Percentiles rank a stretch among this genome's conserved stretches.
Conservation (phyloP, 2,797 vertebrate genomes). For the Argentina silus region DNA sequence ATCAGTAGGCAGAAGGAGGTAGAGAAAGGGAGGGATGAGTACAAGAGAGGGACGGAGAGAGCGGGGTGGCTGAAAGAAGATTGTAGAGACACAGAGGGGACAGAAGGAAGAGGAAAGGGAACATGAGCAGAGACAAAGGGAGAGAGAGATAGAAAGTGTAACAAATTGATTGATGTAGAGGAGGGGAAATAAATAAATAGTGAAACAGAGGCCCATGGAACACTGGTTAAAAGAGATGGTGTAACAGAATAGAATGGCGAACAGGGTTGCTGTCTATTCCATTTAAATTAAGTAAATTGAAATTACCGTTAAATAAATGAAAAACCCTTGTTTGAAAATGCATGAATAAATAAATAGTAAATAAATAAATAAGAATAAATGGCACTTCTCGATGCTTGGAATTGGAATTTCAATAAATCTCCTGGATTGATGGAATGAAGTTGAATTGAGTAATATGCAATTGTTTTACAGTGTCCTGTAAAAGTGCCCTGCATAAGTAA, state of each 20-base stretch:
- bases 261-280: neutral
- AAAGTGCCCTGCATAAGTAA: too few species aligned
- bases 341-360: too few species aligned
- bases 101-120: too few species aligned
- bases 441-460: too few species aligned
- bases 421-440: too few species aligned
- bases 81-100: neutral
- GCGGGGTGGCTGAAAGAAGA: neutral
- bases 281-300: too few species aligned
- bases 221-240: too few species aligned
- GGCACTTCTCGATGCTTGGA: too few species aligned
- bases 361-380: too few species aligned
- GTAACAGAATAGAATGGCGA: neutral
- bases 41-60: too few species aligned
- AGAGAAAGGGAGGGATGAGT: neutral
- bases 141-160: neutral
- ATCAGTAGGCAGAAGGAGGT: constrained; percentile 16
- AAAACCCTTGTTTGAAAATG: neutral
- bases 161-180: neutral
- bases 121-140: neutral
- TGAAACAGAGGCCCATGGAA: constrained; percentile 33
- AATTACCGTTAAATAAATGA: neutral
- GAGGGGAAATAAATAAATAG: neutral
- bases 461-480: too few species aligned
- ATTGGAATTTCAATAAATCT: too few species aligned